These are phyloP conservation scores for Atethmia centrago DNA, from an alignment of 2,888 invertebrate species.

Conservation along the genomic window DNA sequence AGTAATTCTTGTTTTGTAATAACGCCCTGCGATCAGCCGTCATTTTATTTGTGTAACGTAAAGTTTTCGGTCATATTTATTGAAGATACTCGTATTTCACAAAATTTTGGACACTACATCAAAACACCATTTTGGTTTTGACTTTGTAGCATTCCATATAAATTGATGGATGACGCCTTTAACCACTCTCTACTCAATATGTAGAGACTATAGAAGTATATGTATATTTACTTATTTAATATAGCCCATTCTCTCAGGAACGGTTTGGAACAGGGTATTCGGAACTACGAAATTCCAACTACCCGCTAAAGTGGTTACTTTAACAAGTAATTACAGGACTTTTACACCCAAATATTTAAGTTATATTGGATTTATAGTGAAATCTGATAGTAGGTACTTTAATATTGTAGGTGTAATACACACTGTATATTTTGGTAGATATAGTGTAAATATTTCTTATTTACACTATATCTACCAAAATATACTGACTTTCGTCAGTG, in stretches of 20 bases:
- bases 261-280: neutral
- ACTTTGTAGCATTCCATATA: neutral
- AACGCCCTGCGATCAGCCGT: too few relatives aligned
- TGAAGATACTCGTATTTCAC: neutral
- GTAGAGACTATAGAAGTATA: neutral
- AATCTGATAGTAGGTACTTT: neutral
- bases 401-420: neutral
- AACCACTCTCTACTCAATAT: neutral
- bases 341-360: constrained; percentile 16
- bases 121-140: constrained; percentile 6
- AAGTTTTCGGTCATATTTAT: too few relatives aligned
- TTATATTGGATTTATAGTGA: constrained; percentile 27
- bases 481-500: too few relatives aligned
- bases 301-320: constrained; percentile 16
- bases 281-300: constrained; percentile 8
- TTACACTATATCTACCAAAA: too few relatives aligned
- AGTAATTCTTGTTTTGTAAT: too few relatives aligned
- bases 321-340: constrained; percentile 29
- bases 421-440: neutral
- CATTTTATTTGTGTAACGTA: too few relatives aligned
- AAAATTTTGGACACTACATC: neutral
- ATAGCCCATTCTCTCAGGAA: neutral
- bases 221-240: neutral
- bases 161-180: constrained; percentile 28
- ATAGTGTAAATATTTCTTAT: neutral